phyloP scores from a whole-genome alignment of 2,797 vertebrate genomes.

The Pempheris klunzingeri region DNA sequence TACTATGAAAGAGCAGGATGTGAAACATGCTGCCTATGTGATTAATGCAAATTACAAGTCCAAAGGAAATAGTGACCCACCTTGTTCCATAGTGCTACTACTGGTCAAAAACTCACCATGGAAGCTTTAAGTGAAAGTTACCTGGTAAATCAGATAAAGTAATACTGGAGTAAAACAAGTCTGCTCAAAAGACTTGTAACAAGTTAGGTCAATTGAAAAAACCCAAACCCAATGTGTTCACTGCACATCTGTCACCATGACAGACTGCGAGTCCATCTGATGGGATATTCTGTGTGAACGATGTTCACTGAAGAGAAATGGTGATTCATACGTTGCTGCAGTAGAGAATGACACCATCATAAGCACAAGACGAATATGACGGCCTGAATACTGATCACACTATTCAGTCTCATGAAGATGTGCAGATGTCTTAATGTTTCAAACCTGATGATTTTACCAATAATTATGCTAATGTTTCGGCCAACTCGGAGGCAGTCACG shows the following conservation, averaged over 20 bases:
- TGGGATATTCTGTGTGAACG: background rate
- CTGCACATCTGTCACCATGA: background rate
- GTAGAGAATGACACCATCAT: background rate
- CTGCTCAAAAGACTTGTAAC: too few relatives aligned
- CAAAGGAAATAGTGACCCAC: background rate
- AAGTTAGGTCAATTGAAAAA: too few relatives aligned
- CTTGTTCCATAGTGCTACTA: background rate
- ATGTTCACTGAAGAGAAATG: background rate
- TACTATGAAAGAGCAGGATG: background rate
- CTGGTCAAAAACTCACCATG: too few relatives aligned
- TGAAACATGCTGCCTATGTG: background rate
- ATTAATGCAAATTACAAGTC: background rate
- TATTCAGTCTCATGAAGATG: background rate
- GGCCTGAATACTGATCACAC: background rate
- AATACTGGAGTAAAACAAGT: too few relatives aligned
- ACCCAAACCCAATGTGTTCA: too few relatives aligned
- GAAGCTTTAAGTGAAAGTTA: too few relatives aligned
- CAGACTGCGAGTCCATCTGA: background rate
- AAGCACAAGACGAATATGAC: too few relatives aligned
- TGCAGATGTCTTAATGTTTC: constrained; percentile 18
- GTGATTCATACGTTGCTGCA: background rate
- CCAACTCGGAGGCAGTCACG: background rate
- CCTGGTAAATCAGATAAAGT: too few relatives aligned
- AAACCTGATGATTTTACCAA: background rate
- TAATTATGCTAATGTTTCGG: background rate